phyloP scores from a whole-genome alignment of 1,140 invertebrate species.

The Scaptomyza montana region DNA sequence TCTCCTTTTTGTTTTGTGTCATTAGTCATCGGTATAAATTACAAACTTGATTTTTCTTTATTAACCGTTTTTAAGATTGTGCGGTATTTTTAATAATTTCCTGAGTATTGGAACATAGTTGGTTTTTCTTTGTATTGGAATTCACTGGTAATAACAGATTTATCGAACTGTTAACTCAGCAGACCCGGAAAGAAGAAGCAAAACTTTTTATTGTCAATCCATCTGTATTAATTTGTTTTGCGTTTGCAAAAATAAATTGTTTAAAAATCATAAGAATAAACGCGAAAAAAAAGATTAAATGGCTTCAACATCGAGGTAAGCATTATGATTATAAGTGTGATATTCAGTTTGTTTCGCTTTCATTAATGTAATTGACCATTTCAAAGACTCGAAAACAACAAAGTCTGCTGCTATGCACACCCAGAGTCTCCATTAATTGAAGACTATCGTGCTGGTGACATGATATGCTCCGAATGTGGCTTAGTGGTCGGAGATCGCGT shows the following conservation, averaged over 20 bases:
- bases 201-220: slow-evolving; percentile 13
- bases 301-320: slow-evolving; percentile 72
- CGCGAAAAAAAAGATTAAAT: slow-evolving; percentile 46
- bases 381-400: slow-evolving; percentile 85
- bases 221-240: slow-evolving; percentile 30
- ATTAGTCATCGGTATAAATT: too few species aligned
- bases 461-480: slow-evolving; percentile 99
- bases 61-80: too few species aligned
- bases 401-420: slow-evolving; percentile 95
- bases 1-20: too few species aligned
- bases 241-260: slow-evolving; percentile 9
- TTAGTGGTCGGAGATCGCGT: slow-evolving; percentile 99
- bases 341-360: background rate
- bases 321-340: background rate
- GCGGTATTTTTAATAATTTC: background rate
- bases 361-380: slow-evolving; percentile 3
- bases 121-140: background rate
- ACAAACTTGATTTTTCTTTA: background rate
- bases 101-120: background rate
- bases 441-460: slow-evolving; percentile 99
- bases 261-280: slow-evolving; percentile 10
- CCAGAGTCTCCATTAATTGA: slow-evolving; percentile 98
- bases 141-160: background rate
- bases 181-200: slow-evolving; percentile 6
- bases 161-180: slow-evolving; percentile 2